Percentiles rank a stretch among this genome's conserved stretches.
Evolutionary conservation across 1,140 invertebrate species (phyloP).

Genomic region (Trichogramma pretiosum): DNA sequence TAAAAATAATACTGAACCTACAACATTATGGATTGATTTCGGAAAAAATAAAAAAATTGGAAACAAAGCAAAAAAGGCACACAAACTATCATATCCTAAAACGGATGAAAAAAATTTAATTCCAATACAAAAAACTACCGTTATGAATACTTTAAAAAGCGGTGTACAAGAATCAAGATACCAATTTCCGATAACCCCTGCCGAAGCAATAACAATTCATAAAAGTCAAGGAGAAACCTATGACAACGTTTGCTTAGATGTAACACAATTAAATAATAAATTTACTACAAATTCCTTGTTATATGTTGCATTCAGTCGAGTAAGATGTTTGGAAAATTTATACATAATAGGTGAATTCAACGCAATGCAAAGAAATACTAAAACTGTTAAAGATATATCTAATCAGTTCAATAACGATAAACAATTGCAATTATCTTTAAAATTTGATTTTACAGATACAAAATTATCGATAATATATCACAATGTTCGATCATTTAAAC

Average conservation of each 20-base stretch:
- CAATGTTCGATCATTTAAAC: background rate
- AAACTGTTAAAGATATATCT: background rate
- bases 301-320: conserved; percentile 17
- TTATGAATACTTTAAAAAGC: background rate
- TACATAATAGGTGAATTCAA: background rate
- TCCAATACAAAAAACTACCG: background rate
- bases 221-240: conserved; percentile 24
- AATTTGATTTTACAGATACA: too few relatives aligned
- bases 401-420: background rate
- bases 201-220: conserved; percentile 23
- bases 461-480: background rate
- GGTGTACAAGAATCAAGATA: conserved; percentile 16
- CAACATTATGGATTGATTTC: background rate
- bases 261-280: conserved; percentile 3
- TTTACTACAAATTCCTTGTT: conserved; percentile 10
- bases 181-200: conserved; percentile 20
- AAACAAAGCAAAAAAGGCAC: background rate
- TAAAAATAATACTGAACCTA: background rate
- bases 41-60: background rate
- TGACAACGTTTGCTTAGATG: conserved; percentile 13
- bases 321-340: background rate
- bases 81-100: background rate
- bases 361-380: background rate
- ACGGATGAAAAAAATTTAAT: background rate
- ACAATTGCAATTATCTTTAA: background rate